Base-by-base conservation (phyloP, 2,113 vertebrate genomes). In the Alligator sinensis region DNA sequence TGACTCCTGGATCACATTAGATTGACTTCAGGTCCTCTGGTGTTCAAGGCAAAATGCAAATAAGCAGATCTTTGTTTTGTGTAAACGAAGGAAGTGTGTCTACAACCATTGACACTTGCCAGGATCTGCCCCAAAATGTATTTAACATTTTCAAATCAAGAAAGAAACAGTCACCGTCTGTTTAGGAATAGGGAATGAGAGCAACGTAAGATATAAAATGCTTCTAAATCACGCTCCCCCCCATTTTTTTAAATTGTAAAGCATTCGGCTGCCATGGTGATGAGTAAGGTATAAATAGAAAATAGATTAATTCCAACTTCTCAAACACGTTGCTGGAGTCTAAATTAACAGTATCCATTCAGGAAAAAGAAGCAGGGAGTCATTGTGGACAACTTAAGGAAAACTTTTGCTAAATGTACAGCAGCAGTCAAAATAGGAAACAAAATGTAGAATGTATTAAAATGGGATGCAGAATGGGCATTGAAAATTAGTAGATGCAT, bases 221-320 rank as follows among this genome's bases (percentile, higher is more conserved):
- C 47, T 22, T 27, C n/a, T 13, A 47, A 4, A 22, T 74, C 22
- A 74, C 34, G 15, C 34, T 6, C 9, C 68, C 30, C 38, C 68
- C 11, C 21, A 74, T 74, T 74, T 74, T 15, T 4, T 3, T 34
- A 38, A 74, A 90, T 95, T 91, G 78, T 86, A 92, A 95, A 85
- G 92, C 92, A 94, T 94, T 95, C 94, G 89, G 96, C 96, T 97
- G 88, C 96, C 96, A 97, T 97, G 96, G 96, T 96, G 96, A 96
- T 96, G 94, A 95, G 91, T 77, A 87, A 89, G 89, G 54, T 97
- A 97, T 94, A 96, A 96, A 96, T 95, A 96, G 95, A 95, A 96
- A 94, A 83, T 55, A 87, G 94, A 95, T 95, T 87, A 96, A 94
- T 91, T 79, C 94, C 85, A 95, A 95, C 22, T 24, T 24, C 30